Evolutionary conservation across 2,888 invertebrate genomes (phyloP).

Genomic region (Eristalis pertinax): DNA sequence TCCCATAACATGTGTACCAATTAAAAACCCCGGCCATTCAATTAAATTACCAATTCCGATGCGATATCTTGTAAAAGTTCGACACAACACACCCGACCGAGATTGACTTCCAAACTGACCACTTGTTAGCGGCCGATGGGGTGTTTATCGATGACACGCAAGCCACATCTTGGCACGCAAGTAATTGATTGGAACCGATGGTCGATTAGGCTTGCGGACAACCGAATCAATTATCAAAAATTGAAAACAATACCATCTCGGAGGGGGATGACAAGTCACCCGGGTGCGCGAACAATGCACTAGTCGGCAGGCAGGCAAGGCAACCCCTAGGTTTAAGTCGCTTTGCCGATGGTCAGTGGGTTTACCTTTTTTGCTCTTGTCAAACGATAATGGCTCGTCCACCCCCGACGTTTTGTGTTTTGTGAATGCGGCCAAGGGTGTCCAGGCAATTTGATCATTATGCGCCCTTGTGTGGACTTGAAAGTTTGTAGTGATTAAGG

Average conservation of each 20-base stretch:
- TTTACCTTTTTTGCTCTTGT: slow-evolving; percentile 46
- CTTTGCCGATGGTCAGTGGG: slow-evolving; percentile 49
- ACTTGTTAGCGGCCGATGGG: slow-evolving; percentile 65
- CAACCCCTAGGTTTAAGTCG: slow-evolving; percentile 61
- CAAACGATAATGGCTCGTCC: slow-evolving; percentile 26
- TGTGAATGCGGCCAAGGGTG: slow-evolving; percentile 45
- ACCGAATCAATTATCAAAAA: slow-evolving; percentile 72
- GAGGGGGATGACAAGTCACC: slow-evolving; percentile 33
- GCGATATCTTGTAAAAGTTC: slow-evolving; percentile 56
- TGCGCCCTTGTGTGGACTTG: slow-evolving; percentile 57
- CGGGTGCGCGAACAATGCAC: neutral
- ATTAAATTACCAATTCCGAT: slow-evolving; percentile 65
- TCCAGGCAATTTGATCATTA: slow-evolving; percentile 55
- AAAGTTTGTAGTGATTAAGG: slow-evolving; percentile 64
- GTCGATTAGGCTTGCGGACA: slow-evolving; percentile 58
- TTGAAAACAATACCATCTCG: slow-evolving; percentile 55
- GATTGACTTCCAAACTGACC: slow-evolving; percentile 58
- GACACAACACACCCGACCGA: slow-evolving; percentile 18
- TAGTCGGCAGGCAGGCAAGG: neutral
- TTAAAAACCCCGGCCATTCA: slow-evolving; percentile 58
- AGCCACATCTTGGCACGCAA: slow-evolving; percentile 52
- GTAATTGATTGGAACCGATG: slow-evolving; percentile 71
- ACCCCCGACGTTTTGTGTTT: slow-evolving; percentile 6
- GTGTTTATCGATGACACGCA: slow-evolving; percentile 71
- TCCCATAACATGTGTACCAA: slow-evolving; percentile 64